A percentile compares a stretch with the other conserved stretches of the same genome.
phyloP scores from a whole-genome alignment of 2,797 vertebrate genomes.

The Neosalanx taihuensis region DNA sequence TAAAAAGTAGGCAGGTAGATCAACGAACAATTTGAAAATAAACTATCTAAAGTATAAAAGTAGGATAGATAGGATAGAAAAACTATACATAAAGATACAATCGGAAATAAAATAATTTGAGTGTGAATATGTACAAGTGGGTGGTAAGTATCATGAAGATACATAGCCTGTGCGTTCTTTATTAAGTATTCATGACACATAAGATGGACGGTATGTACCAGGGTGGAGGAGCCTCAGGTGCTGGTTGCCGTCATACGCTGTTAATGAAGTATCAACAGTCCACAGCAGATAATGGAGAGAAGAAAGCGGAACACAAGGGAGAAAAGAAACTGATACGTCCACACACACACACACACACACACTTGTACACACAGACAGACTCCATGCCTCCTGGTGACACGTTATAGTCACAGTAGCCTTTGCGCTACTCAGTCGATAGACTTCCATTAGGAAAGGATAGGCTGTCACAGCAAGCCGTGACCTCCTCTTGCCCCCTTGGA shows the following conservation, averaged over 20 bases:
- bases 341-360: constrained; percentile 21
- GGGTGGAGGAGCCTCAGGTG: neutral
- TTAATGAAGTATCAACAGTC: constrained; percentile 51
- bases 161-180: too few relatives aligned
- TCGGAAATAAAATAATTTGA: too few relatives aligned
- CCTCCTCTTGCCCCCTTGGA: constrained; percentile 69
- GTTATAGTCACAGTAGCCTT: constrained; percentile 74
- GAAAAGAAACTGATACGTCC: constrained; percentile 72
- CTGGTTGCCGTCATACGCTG: constrained; percentile 11
- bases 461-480: constrained; percentile 80
- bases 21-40: too few relatives aligned
- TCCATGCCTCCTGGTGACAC: constrained; percentile 73
- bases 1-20: too few relatives aligned
- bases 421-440: constrained; percentile 82
- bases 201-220: too few relatives aligned
- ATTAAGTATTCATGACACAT: too few relatives aligned
- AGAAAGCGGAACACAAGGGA: constrained; percentile 46
- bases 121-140: too few relatives aligned
- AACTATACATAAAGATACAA: too few relatives aligned
- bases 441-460: constrained; percentile 85
- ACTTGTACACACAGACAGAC: constrained; percentile 58
- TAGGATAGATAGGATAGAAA: too few relatives aligned
- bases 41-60: too few relatives aligned
- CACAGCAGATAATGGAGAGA: constrained; percentile 55
- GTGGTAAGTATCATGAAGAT: too few relatives aligned